These are phyloP conservation scores for Scopus umbretta DNA, from an alignment of 2,113 vertebrate species.

Conservation along the genomic window DNA sequence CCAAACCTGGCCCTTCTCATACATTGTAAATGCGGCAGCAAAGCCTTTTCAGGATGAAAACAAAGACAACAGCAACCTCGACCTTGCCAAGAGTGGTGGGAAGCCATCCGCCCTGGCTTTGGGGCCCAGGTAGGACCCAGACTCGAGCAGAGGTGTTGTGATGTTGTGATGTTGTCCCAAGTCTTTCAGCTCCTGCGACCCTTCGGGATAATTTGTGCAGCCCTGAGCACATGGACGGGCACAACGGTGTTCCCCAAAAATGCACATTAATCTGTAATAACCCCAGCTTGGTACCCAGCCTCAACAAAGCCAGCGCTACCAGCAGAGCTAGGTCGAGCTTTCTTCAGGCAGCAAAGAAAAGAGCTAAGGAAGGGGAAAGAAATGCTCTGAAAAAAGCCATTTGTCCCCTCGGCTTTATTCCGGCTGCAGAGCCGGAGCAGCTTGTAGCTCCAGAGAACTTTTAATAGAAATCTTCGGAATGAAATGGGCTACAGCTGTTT, in stretches of 20 bases:
- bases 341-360: not conserved
- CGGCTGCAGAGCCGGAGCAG: slow-evolving; percentile 53
- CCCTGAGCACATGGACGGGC: accelerated
- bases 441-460: slow-evolving; percentile 76
- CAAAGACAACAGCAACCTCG: not conserved
- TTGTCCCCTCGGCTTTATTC: slow-evolving; percentile 54
- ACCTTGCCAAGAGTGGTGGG: not conserved
- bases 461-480: slow-evolving; percentile 79
- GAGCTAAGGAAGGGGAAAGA: not conserved
- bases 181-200: not conserved
- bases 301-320: not conserved
- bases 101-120: accelerated
- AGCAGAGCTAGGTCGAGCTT: not conserved
- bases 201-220: not conserved
- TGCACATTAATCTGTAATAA: not conserved
- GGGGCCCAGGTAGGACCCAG: accelerated
- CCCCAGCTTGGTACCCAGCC: not conserved
- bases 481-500: slow-evolving; percentile 83
- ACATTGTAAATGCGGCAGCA: not conserved
- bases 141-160: not conserved
- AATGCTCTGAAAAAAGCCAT: slow-evolving; percentile 9
- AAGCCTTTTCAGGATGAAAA: not conserved
- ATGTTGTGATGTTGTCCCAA: not conserved
- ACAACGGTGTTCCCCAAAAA: accelerated
- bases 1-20: not conserved